Base-by-base conservation (phyloP, 2,113 vertebrate genomes). In the Otus sunia region DNA sequence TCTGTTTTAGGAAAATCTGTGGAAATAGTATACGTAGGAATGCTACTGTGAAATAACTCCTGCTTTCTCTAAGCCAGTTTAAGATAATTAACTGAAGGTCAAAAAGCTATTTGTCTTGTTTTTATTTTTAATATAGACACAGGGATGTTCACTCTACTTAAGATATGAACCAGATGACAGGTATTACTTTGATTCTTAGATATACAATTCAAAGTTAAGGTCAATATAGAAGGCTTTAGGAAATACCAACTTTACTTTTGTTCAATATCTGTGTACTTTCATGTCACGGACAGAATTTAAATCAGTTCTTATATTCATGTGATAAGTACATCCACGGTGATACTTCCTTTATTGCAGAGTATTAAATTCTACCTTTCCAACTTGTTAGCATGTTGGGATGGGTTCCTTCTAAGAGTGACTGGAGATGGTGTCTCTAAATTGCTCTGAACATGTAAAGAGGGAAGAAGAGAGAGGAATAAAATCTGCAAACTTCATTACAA, bases 311-410 rank as follows among this genome's bases (percentile, higher is more conserved):
- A 36, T 41, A 69, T 59, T 89, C 12, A 36, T 3, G 23, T 6
- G 7, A 5, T 55, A 86, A 69, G 30, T 29, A 78, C 0, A 0
- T 43, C 7, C 23, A 47, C 1, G 1, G 52, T 32, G 41, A 4
- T 67, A 71, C 16, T 81, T 92, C 62, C 73, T 63, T 78, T 84
- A 53, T 14, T 68, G 47, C 26, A 80, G 10, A 43, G 52, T 27
- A 52, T 13, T 36, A 50, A 58, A 71, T 59, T 63, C n/a, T 63
- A 30, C 36, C 7, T 74, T 69, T 59, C 52, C 47, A 88, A 60
- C 26, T 56, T 71, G 45, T 36, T 20, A 63, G 34, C 53, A 60
- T 4, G 15, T 49, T 87, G 49, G 43, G 62, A 37, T 77, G n/a
- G n/a, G 12, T 53, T 83, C 13, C 14, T 12, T 45, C 8, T 71